These are phyloP conservation scores for Numenius arquata DNA, from an alignment of 2,113 vertebrate species.

Conservation along the genomic window DNA sequence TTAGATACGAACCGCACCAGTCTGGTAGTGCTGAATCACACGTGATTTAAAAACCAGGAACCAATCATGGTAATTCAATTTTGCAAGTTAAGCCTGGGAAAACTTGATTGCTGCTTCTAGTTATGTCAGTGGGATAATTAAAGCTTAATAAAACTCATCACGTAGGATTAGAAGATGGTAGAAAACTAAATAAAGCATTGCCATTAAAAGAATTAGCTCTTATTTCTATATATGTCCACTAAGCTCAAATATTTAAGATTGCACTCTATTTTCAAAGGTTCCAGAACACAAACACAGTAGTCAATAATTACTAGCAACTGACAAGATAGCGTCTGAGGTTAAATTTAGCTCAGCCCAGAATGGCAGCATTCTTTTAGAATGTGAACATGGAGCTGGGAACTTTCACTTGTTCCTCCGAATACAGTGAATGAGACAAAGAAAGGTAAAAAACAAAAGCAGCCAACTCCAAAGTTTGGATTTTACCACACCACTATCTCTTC, in stretches of 20 bases:
- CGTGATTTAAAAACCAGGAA: background rate
- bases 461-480: background rate
- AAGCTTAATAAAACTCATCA: background rate
- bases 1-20: background rate
- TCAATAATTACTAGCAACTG: background rate
- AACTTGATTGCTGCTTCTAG: background rate
- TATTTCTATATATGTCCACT: background rate
- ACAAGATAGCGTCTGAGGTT: background rate
- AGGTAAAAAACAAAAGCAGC: background rate
- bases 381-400: background rate
- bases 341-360: background rate
- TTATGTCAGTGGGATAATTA: background rate
- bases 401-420: background rate
- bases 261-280: background rate
- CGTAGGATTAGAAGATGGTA: background rate
- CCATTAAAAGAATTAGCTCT: background rate
- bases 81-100: background rate
- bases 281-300: background rate
- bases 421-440: background rate
- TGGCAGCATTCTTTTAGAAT: background rate
- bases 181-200: background rate
- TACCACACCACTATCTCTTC: background rate
- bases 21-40: background rate
- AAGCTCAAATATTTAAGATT: background rate
- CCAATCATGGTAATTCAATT: background rate